phyloP scores from a whole-genome alignment of 2,113 vertebrate species.

The Bujurquina vittata region DNA sequence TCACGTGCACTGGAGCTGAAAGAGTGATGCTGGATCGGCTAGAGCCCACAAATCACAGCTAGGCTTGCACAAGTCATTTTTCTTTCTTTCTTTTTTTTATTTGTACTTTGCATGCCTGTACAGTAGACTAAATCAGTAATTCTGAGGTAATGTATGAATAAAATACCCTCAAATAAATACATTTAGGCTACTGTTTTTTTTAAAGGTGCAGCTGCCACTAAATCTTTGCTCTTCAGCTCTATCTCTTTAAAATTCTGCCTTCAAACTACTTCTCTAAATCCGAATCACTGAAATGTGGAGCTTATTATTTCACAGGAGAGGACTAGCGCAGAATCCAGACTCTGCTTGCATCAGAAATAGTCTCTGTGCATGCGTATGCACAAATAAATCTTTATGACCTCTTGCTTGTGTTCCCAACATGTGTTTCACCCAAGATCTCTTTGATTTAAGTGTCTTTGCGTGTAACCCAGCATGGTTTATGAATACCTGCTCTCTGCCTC shows the following conservation, averaged over 20 bases:
- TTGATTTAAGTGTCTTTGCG: neutral
- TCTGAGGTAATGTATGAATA: conserved; percentile 3
- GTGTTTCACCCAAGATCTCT: neutral
- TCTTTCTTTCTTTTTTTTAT: neutral
- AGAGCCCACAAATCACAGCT: conserved; percentile 35
- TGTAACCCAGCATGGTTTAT: conserved; percentile 33
- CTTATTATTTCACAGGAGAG: conserved; percentile 22
- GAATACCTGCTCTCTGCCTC: conserved; percentile 10
- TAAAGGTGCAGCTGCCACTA: neutral
- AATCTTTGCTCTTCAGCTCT: neutral
- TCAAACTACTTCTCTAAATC: conserved; percentile 13
- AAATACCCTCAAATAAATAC: conserved; percentile 11
- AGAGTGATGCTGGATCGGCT: conserved; percentile 7
- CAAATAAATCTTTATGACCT: neutral
- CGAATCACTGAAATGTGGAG: conserved; percentile 12
- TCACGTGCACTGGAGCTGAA: conserved; percentile 20
- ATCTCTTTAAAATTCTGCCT: conserved; percentile 33
- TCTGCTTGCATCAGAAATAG: conserved; percentile 4
- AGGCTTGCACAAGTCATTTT: neutral
- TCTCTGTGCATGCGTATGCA: neutral
- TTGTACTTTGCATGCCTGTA: neutral
- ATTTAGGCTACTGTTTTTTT: neutral
- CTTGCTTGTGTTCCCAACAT: neutral
- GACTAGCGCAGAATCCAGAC: neutral
- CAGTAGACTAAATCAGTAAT: conserved; percentile 9